Conservation (phyloP, 2,888 invertebrate species). For the Machimus rusticus region DNA sequence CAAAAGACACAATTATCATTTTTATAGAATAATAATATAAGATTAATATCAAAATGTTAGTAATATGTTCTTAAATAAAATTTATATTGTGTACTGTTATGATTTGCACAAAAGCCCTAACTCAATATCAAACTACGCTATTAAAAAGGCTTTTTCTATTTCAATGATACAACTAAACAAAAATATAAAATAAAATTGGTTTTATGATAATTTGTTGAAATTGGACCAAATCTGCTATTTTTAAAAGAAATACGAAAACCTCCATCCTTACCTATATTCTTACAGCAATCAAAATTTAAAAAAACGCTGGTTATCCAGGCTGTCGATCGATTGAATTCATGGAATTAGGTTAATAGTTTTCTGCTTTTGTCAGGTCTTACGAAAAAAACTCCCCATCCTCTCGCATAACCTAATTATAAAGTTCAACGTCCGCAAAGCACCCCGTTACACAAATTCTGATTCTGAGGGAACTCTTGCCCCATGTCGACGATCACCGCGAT, state of each 20-base stretch:
- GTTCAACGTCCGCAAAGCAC: constrained; percentile 24
- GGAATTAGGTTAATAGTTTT: not conserved
- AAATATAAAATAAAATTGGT: no score
- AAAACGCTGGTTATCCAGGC: not conserved
- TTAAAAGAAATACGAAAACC: not conserved
- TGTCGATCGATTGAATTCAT: not conserved
- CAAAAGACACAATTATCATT: no score
- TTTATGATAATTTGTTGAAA: not conserved
- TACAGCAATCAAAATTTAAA: not conserved
- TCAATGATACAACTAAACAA: no score
- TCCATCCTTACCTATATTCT: not conserved
- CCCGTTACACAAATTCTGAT: not conserved
- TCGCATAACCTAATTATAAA: not conserved
- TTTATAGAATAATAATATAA: no score
- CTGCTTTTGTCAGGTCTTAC: not conserved
- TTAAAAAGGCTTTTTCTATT: no score
- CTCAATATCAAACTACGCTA: no score
- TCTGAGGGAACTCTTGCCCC: not conserved
- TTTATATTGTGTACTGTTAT: no score
- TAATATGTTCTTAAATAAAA: no score
- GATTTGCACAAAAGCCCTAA: no score
- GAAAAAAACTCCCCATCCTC: not conserved
- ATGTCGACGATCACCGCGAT: not conserved
- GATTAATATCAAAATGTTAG: no score
- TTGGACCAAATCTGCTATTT: not conserved